Conservation (phyloP, 2,888 invertebrate genomes). For the Parochlus steinenii region DNA sequence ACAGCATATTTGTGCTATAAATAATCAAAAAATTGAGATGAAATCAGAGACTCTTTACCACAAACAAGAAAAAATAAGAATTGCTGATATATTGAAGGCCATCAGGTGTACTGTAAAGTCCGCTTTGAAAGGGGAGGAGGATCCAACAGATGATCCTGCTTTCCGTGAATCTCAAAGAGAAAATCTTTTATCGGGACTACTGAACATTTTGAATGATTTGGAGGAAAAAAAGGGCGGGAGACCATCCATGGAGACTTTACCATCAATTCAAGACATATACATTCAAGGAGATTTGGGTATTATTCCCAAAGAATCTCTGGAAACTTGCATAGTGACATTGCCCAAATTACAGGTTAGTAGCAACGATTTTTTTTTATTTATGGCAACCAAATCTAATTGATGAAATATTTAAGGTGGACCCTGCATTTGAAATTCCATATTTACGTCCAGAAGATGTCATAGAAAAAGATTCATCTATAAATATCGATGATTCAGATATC, state of each 20-base stretch:
- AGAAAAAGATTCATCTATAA: no score
- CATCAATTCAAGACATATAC: slow-evolving; percentile 6
- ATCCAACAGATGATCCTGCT: slow-evolving; percentile 30
- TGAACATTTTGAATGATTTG: slow-evolving; percentile 20
- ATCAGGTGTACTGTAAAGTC: slow-evolving; percentile 43
- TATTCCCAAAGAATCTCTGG: slow-evolving; percentile 3
- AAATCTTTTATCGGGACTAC: slow-evolving; percentile 37
- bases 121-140: slow-evolving; percentile 29
- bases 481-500: no score
- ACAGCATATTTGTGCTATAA: slow-evolving; percentile 37
- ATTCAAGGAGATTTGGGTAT: slow-evolving; percentile 7
- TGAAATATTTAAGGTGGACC: no score
- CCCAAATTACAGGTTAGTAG: no score
- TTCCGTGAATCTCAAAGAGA: slow-evolving; percentile 35
- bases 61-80: slow-evolving; percentile 35
- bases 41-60: slow-evolving; percentile 32
- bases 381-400: no score
- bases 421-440: no score
- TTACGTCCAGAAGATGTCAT: no score
- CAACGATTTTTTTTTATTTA: no score
- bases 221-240: slow-evolving; percentile 2
- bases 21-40: slow-evolving; percentile 32
- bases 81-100: slow-evolving; percentile 41
- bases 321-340: no score
- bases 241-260: background rate